Evolutionary conservation across 2,797 vertebrate genomes (phyloP).

Genomic region (Dipus sagitta): DNA sequence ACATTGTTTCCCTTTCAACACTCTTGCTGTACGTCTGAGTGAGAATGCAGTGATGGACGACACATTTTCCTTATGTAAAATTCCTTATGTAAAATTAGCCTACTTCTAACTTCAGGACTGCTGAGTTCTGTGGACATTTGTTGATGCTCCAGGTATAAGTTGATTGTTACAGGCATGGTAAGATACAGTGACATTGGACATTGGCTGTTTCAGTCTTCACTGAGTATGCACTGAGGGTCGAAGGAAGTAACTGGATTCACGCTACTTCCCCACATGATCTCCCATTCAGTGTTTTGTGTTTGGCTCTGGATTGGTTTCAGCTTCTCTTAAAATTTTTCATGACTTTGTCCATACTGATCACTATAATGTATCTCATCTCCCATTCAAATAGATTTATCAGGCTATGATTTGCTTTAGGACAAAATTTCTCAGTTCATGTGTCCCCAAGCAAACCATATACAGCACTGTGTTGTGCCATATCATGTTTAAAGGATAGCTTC

Average conservation of each 20-base stretch:
- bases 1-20: neutral
- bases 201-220: neutral
- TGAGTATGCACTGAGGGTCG: neutral
- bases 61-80: neutral
- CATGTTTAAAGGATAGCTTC: neutral
- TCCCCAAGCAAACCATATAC: neutral
- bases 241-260: neutral
- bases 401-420: neutral
- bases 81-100: neutral
- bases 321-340: neutral
- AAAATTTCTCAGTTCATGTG: neutral
- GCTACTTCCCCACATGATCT: neutral
- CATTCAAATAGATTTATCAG: neutral
- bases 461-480: neutral
- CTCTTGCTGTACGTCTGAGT: neutral
- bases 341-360: neutral
- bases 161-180: neutral
- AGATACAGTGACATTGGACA: neutral
- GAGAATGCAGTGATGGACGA: neutral
- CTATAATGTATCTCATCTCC: neutral
- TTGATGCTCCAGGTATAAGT: neutral
- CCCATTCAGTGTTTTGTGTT: neutral
- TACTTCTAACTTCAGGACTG: neutral
- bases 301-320: neutral
- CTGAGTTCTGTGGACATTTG: neutral